A percentile compares a stretch with the other conserved stretches of the same genome.
Conservation (phyloP, 2,797 vertebrate genomes). For the Eulemur coronatus region DNA sequence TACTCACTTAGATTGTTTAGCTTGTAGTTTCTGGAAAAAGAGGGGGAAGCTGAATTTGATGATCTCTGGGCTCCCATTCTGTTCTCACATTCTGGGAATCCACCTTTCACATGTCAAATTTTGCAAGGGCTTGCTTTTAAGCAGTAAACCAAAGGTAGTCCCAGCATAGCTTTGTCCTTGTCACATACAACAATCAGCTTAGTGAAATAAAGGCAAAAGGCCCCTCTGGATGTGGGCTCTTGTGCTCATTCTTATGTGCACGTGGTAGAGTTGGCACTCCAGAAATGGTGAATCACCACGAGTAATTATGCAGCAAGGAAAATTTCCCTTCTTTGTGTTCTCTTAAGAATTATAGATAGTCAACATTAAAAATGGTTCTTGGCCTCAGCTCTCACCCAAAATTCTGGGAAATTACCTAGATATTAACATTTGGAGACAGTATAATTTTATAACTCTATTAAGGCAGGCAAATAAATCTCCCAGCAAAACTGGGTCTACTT, state of each 20-base stretch:
- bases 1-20: not conserved
- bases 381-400: not conserved
- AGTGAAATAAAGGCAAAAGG: not conserved
- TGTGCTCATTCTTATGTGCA: rapidly evolving
- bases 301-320: not conserved
- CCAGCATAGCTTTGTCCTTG: not conserved
- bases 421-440: not conserved
- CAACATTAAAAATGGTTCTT: not conserved
- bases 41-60: not conserved
- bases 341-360: conserved; percentile 40
- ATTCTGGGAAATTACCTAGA: conserved; percentile 16
- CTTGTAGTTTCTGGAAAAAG: not conserved
- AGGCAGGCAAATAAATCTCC: not conserved
- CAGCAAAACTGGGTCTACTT: not conserved
- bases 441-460: conserved; percentile 4
- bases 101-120: not conserved
- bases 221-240: not conserved
- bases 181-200: not conserved
- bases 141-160: not conserved
- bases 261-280: not conserved
- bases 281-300: not conserved
- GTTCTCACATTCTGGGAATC: not conserved
- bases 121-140: not conserved
- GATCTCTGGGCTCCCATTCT: not conserved
- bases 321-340: not conserved